These are phyloP conservation scores for Crossocerus cetratus DNA, from an alignment of 2,888 invertebrate genomes.

Conservation along the genomic window DNA sequence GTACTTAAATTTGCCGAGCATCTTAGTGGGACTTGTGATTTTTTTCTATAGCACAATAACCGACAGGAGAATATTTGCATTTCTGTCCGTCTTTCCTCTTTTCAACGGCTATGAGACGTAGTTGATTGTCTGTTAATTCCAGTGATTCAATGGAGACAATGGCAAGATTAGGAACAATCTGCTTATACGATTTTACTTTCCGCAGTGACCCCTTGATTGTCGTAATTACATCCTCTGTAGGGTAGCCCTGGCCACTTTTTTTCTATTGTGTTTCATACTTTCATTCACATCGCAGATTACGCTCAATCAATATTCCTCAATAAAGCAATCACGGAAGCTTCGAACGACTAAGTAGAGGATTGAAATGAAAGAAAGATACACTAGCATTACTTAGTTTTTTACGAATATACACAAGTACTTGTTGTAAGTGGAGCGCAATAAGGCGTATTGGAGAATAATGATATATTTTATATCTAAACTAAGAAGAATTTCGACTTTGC, in stretches of 20 bases:
- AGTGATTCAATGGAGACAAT: constrained; percentile 5
- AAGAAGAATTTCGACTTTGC: constrained; percentile 9
- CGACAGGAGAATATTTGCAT: background rate
- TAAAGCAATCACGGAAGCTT: constrained; percentile 14
- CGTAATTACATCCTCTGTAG: constrained; percentile 11
- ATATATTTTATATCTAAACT: constrained; percentile 3
- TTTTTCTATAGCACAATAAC: background rate
- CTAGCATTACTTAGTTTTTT: constrained; percentile 4
- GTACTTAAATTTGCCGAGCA: constrained; percentile 1
- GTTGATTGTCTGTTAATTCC: constrained; percentile 15
- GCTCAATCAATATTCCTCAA: constrained; percentile 24
- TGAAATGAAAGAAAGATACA: constrained; percentile 8
- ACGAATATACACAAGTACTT: background rate
- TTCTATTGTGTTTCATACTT: constrained; percentile 6
- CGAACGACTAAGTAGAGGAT: constrained; percentile 28
- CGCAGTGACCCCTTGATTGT: background rate
- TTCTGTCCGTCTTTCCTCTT: constrained; percentile 1
- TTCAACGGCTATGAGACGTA: background rate
- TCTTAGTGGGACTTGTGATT: background rate
- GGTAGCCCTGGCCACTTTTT: background rate
- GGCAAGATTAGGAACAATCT: constrained; percentile 9
- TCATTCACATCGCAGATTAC: constrained; percentile 15
- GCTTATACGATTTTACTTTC: constrained; percentile 14
- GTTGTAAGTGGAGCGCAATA: constrained; percentile 1
- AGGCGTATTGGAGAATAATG: constrained; percentile 5